A percentile compares a stretch with the other conserved stretches of the same genome.
Evolutionary conservation across 2,888 invertebrate species (phyloP).

Genomic region (Drosophila testacea): DNA sequence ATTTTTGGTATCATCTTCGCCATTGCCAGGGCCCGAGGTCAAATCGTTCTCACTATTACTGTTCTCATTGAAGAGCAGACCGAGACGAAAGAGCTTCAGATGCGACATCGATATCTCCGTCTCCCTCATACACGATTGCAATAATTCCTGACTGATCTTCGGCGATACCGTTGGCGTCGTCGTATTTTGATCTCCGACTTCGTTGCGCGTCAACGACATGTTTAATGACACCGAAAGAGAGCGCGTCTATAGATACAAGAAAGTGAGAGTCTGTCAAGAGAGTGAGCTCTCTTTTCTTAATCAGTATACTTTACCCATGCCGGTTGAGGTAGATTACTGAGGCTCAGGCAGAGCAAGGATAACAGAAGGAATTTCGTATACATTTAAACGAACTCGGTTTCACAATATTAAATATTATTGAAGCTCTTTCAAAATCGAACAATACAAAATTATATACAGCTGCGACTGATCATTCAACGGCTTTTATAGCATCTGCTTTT

Average conservation of each 20-base stretch:
- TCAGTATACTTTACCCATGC: conserved; percentile 56
- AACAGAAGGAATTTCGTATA: conserved; percentile 18
- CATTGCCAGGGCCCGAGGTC: conserved; percentile 16
- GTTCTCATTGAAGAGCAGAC: conserved; percentile 57
- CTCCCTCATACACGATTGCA: conserved; percentile 74
- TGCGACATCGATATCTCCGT: conserved; percentile 81
- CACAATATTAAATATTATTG: background rate
- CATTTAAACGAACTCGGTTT: conserved; percentile 35
- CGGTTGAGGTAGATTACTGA: conserved; percentile 38
- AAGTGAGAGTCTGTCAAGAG: background rate
- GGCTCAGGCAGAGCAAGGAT: conserved; percentile 38
- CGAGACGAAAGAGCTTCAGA: conserved; percentile 70
- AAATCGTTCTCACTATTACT: conserved; percentile 37
- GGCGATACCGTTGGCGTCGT: background rate
- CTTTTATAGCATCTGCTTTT: conserved; percentile 48
- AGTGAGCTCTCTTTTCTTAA: background rate
- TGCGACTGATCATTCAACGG: background rate
- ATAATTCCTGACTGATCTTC: conserved; percentile 59
- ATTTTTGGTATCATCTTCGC: conserved; percentile 38
- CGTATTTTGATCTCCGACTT: conserved; percentile 45
- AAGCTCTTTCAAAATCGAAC: background rate
- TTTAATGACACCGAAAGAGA: conserved; percentile 71
- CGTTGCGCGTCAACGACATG: conserved; percentile 69
- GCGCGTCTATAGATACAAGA: conserved; percentile 51
- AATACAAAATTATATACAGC: conserved; percentile 10